Base-by-base conservation (phyloP, 2,888 invertebrate genomes). In the Neelides folsomi region DNA sequence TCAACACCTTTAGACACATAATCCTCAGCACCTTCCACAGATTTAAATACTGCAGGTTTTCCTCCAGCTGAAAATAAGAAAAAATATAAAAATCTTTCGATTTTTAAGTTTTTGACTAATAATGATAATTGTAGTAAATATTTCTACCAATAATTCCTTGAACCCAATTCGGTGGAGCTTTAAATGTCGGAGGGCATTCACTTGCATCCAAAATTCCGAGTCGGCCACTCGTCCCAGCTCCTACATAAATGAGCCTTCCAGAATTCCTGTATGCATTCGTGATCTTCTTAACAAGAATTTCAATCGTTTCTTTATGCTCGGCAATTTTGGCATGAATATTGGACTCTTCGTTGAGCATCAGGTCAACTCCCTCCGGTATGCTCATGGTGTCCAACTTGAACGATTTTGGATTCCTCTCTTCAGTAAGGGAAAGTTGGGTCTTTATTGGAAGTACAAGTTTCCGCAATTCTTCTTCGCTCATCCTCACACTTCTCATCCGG, bases 141-240 rank as follows among this genome's bases (percentile, higher is more conserved):
- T 5, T 27, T 27, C 27, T 39, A 16, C 13, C 39, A 15, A 39
- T 39, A 6, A 56, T 56, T 27, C 63, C 63, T 41, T 63, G 63
- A 34, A 63, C 61, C 61, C 58, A 57, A 19, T 60, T 47, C 3
- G 56, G 57, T 1, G 57, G 59, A 1, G 59, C 51, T 37, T 56
- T 60, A 41, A 62, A 60, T 0, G 58, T 58, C 10, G 62, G 59
- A 1, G 59, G 61, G 36, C 58, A 60, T 56, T 65, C 65, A 8
- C 55, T 51, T 2, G 65, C 65, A 54, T 65, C 65, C 44, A 66
- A 45, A 50, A 66, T 59, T 15, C 65, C 66, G 0, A 65, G 48
- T 9, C 66, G 49, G 8, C 65, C 66, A 49, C 65, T 65, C 1
- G 66, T 61, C 12, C 66, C 66, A 1, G 64, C 62, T 0, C 66